Evolutionary conservation across 2,113 vertebrate species (phyloP).

Genomic region (Rissa tridactyla): DNA sequence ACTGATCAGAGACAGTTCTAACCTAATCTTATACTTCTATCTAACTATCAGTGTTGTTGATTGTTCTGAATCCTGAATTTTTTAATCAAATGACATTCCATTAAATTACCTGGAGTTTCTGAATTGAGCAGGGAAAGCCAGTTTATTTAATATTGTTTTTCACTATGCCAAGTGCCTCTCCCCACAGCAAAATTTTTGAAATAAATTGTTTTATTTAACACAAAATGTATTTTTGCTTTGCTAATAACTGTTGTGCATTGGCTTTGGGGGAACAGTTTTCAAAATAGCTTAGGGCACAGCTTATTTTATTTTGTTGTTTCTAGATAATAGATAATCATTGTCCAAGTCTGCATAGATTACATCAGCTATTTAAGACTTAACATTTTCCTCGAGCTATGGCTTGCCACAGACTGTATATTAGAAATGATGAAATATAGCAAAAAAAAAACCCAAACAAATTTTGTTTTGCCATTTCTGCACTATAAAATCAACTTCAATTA

Average conservation of each 20-base stretch:
- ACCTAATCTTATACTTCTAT: not conserved
- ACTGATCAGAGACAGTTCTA: not conserved
- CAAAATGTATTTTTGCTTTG: not conserved
- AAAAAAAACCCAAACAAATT: too few relatives aligned
- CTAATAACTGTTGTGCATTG: not conserved
- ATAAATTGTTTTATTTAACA: not conserved
- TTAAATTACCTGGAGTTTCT: not conserved
- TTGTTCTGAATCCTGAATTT: not conserved
- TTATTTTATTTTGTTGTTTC: not conserved
- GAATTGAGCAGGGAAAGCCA: not conserved
- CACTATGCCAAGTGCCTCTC: fast-evolving
- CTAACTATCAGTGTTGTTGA: not conserved
- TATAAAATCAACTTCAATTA: not conserved
- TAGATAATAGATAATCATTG: not conserved
- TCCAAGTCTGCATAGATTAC: not conserved
- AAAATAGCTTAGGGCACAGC: not conserved
- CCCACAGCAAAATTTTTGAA: not conserved
- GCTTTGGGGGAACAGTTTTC: not conserved
- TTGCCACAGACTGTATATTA: not conserved
- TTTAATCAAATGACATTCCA: not conserved
- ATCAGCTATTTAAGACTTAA: not conserved
- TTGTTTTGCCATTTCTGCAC: not conserved
- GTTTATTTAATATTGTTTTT: not conserved
- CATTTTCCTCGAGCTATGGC: not conserved
- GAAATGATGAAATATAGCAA: not conserved